Percentiles rank a stretch among this genome's conserved stretches.
Evolutionary conservation across 2,797 vertebrate species (phyloP).

Genomic region (Odontamblyopus lacepedii): DNA sequence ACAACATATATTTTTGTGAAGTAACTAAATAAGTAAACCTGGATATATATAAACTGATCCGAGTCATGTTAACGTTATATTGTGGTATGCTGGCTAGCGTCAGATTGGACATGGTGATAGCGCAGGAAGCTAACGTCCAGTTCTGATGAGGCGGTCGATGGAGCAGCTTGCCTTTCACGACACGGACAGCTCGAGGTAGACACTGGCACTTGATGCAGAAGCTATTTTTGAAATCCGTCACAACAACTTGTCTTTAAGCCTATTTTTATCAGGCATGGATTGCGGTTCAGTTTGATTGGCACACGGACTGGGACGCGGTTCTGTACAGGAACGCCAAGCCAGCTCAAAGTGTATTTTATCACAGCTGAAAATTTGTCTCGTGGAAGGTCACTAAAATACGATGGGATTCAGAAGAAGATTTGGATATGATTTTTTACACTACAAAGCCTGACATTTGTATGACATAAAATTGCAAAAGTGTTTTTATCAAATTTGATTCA

Average conservation of each 20-base stretch:
- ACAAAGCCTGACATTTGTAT: not conserved
- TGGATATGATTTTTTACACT: not conserved
- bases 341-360: not conserved
- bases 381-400: not conserved
- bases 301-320: not conserved
- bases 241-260: constrained; percentile 22
- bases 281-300: constrained; percentile 2
- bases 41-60: not conserved
- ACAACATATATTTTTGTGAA: no score
- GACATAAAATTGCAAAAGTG: no score
- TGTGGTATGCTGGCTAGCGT: not conserved
- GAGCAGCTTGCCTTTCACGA: constrained; percentile 63
- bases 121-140: constrained; percentile 41
- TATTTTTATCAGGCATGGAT: constrained; percentile 2
- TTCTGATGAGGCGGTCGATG: constrained; percentile 39
- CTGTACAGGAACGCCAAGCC: constrained; percentile 1
- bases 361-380: not conserved
- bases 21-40: no score
- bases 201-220: constrained; percentile 41
- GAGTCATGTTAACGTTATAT: not conserved
- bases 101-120: constrained; percentile 26
- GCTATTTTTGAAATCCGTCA: constrained; percentile 34
- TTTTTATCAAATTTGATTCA: not conserved
- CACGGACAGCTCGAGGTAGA: constrained; percentile 54
- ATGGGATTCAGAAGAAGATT: not conserved